Percentiles rank a stretch among this genome's conserved stretches.
Evolutionary conservation across 1,140 invertebrate species (phyloP).

Genomic region (Drosophila varians): DNA sequence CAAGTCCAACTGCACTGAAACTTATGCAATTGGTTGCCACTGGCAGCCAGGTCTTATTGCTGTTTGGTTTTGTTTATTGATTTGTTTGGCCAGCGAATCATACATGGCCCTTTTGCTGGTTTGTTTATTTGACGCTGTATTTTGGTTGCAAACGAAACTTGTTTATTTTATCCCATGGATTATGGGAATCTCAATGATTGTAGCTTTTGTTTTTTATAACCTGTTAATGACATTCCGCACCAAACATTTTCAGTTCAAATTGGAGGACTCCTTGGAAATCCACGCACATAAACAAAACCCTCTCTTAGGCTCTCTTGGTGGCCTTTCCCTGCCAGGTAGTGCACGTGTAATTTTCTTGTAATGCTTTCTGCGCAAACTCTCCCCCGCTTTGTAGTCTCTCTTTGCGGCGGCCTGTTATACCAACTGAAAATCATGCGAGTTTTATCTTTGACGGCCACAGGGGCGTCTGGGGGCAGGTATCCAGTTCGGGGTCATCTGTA

Average conservation of each 20-base stretch:
- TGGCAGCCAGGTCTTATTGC: constrained; percentile 30
- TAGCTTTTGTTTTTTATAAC: no score
- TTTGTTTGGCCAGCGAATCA: constrained; percentile 33
- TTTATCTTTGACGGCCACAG: constrained; percentile 14
- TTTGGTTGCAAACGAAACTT: no score
- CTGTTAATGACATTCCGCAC: no score
- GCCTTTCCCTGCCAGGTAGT: constrained; percentile 1
- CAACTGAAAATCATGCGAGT: constrained; percentile 79
- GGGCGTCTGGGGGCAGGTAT: constrained; percentile 11
- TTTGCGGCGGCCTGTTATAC: constrained; percentile 57
- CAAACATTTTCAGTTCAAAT: constrained; percentile 20
- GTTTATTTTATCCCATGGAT: no score
- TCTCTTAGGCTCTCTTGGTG: not conserved
- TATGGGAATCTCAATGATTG: no score
- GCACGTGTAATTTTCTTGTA: constrained; percentile 58
- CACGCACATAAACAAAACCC: constrained; percentile 29
- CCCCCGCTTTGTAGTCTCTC: constrained; percentile 9
- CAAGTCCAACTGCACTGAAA: constrained; percentile 27
- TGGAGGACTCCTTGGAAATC: constrained; percentile 11
- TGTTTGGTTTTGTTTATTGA: constrained; percentile 61
- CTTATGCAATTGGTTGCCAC: constrained; percentile 64
- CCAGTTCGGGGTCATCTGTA: constrained; percentile 52
- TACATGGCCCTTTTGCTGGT: no score
- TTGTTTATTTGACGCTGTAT: no score
- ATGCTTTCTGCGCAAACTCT: constrained; percentile 18